Evolutionary conservation across 2,888 invertebrate genomes (phyloP), one percentile per base, ranked within the genome.

Genomic region (Pomacea canaliculata): DNA sequence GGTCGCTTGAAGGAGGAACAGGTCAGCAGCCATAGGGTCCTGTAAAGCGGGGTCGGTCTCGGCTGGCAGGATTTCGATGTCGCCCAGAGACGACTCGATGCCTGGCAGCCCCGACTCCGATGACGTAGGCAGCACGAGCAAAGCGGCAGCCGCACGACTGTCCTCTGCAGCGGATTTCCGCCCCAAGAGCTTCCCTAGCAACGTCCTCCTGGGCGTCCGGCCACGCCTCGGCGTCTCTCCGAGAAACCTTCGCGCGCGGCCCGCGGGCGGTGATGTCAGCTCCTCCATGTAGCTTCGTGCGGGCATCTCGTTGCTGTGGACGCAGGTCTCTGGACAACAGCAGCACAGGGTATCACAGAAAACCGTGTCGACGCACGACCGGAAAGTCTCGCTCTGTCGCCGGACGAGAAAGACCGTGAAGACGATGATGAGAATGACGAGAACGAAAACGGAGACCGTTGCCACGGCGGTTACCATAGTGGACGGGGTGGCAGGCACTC

Each of bases 351-450:
- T 9, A 10, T 59, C 16, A 59, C 27, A 37, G 10, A 60, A 69
- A 16, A 62, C 27, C 18, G 23, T 27, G 63, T 69, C 69, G 18
- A 69, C 9, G 19, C 13, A 37, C 46, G 68, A 18, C 27, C 74
- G 7, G 69, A 74, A 27, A 10, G 74, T n/a, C 27, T 27, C 23
- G 48, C 56, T 62, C 69, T 74, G 69, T 7, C 74, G 48, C n/a
- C 74, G 16, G 23, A 74, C 46, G 16, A 74, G 74, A 59, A 74
- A 74, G 60, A 69, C 62, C 37, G 68, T 27, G 27, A 74, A 74
- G 18, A 74, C 74, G 62, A 74, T 19, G 69, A 69, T 49, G 10
- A 74, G 63, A 12, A 74, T 18, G 46, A 46, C 60, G 23, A 74
- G 69, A 10, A 74, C 51, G 37, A 69, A 48, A 2, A 69, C 62